These are phyloP conservation scores for Nomada fabriciana DNA, from an alignment of 2,888 invertebrate species.

Conservation along the genomic window DNA sequence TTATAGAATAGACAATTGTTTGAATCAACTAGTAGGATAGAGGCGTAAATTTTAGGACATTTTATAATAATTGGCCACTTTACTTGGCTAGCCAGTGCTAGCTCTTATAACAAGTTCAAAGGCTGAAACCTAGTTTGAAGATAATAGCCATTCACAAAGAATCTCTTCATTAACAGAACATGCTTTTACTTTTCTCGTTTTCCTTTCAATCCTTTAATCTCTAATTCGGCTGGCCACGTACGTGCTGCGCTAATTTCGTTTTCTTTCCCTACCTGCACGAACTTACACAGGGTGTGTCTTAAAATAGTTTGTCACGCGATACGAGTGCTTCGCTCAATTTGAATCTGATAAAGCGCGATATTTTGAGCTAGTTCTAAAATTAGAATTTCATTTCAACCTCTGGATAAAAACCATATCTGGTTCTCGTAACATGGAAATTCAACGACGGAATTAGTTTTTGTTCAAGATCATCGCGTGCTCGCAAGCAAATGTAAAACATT, in stretches of 20 bases:
- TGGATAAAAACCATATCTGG: conserved; percentile 9
- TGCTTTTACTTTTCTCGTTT: conserved; percentile 46
- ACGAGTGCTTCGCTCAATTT: conserved; percentile 19
- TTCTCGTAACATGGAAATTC: background rate
- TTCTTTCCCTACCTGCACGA: conserved; percentile 20
- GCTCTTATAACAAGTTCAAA: conserved; percentile 25
- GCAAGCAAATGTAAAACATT: conserved; percentile 4
- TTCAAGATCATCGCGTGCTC: background rate
- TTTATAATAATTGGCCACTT: conserved; percentile 1
- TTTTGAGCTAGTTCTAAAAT: background rate
- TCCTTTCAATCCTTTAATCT: conserved; percentile 69
- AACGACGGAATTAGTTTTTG: background rate
- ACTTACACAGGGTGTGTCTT: conserved; percentile 17
- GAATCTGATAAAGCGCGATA: background rate
- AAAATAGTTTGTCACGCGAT: conserved; percentile 33
- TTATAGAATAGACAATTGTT: background rate
- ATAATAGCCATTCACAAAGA: conserved; percentile 45
- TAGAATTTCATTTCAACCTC: conserved; percentile 12
- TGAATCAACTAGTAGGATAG: background rate
- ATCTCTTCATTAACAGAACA: conserved; percentile 50
- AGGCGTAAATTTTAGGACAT: background rate
- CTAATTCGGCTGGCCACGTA: conserved; percentile 62
- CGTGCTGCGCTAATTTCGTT: conserved; percentile 61
- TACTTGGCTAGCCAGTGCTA: background rate
- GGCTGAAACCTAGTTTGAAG: conserved; percentile 26